A percentile compares a stretch with the other conserved stretches of the same genome.
These are phyloP conservation scores for Tor tambroides DNA, from an alignment of 2,113 vertebrate species.

Conservation along the genomic window DNA sequence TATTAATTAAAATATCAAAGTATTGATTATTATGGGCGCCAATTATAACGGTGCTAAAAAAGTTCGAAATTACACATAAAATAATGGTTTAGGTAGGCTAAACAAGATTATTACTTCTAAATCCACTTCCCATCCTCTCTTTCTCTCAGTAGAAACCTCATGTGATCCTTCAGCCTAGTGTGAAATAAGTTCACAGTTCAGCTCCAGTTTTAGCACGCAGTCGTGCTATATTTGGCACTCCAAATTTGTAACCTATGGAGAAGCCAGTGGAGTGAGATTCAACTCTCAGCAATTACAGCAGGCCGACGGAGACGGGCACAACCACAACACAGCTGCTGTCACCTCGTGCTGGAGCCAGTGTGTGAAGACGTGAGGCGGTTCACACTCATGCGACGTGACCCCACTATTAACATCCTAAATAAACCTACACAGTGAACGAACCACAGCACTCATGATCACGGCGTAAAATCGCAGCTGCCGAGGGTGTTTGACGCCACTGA, in stretches of 20 bases:
- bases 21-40: neutral
- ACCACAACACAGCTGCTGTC: neutral
- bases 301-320: neutral
- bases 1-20: no score
- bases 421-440: neutral
- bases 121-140: no score
- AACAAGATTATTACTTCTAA: no score
- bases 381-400: neutral
- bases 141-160: slow-evolving; percentile 2
- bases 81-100: no score
- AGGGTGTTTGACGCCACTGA: neutral
- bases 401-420: neutral
- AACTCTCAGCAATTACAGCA: slow-evolving; percentile 24
- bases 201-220: slow-evolving; percentile 46
- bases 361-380: neutral
- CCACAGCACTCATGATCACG: no score
- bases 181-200: slow-evolving; percentile 51
- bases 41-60: neutral
- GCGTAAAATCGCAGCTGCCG: no score
- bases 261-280: neutral
- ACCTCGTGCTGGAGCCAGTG: neutral
- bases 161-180: slow-evolving; percentile 43
- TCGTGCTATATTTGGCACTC: slow-evolving; percentile 26
- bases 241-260: slow-evolving; percentile 48
- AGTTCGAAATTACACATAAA: no score